Conservation (phyloP, 2,888 invertebrate species). For the Mamestra brassicae region DNA sequence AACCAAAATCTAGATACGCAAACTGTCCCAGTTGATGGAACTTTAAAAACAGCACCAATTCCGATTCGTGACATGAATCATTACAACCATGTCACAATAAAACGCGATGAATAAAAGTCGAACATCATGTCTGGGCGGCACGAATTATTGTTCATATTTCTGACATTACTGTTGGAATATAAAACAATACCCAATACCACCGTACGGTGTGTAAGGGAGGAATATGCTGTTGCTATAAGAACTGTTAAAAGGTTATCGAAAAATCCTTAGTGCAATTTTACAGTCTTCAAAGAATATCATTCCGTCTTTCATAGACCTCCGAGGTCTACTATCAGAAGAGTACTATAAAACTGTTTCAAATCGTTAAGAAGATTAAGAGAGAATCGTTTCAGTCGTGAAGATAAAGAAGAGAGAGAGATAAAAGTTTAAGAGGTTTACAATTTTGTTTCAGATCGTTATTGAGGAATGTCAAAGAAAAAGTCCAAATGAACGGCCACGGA, state of each 20-base stretch:
- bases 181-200: constrained; percentile 27
- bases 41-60: constrained; percentile 14
- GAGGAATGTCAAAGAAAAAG: neutral
- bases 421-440: neutral
- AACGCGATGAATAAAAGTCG: constrained; percentile 64
- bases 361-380: neutral
- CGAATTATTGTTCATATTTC: constrained; percentile 60
- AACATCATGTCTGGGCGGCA: constrained; percentile 58
- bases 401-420: no score
- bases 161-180: constrained; percentile 49
- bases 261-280: neutral
- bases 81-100: constrained; percentile 61
- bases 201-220: neutral
- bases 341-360: neutral
- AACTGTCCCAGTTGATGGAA: constrained; percentile 18
- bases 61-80: constrained; percentile 63
- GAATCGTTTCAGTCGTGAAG: no score
- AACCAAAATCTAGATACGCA: constrained; percentile 6
- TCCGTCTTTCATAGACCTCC: neutral
- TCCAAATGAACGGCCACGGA: neutral
- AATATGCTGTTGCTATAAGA: neutral
- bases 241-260: neutral
- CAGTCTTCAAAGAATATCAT: neutral
- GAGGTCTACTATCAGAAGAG: neutral
- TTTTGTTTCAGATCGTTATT: neutral